A percentile compares a stretch with the other conserved stretches of the same genome.
Evolutionary conservation across 2,797 vertebrate genomes (phyloP).

Genomic region (Rhyacichthys aspro): DNA sequence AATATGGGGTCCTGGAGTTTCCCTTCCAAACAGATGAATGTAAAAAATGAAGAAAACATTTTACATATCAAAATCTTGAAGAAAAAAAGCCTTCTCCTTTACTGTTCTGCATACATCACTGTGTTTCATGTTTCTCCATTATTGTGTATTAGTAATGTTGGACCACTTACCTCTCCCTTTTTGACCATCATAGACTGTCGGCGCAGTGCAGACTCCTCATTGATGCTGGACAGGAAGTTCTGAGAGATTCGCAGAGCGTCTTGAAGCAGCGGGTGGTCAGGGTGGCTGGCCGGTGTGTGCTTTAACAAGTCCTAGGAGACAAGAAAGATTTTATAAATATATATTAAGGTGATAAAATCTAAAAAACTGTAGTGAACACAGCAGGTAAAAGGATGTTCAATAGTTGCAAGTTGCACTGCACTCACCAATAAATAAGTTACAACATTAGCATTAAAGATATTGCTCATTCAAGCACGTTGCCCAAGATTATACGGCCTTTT

Average conservation of each 20-base stretch:
- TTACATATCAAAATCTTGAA: background rate
- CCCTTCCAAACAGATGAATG: background rate
- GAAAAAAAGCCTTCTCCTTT: too few relatives aligned
- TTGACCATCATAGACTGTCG: constrained; percentile 95
- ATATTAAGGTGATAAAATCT: too few relatives aligned
- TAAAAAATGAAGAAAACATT: background rate
- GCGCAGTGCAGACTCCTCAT: constrained; percentile 94
- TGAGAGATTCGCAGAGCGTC: constrained; percentile 96
- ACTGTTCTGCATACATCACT: too few relatives aligned
- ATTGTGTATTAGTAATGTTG: background rate
- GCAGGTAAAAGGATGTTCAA: constrained; percentile 1
- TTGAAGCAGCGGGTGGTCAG: constrained; percentile 91
- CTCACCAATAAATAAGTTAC: constrained; percentile 3
- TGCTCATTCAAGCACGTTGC: background rate
- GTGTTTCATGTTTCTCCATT: too few relatives aligned
- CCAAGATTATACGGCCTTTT: background rate
- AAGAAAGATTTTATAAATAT: constrained; percentile 12
- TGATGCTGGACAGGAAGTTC: constrained; percentile 99
- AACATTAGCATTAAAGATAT: background rate
- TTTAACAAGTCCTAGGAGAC: constrained; percentile 90
- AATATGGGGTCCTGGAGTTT: background rate
- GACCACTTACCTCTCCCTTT: constrained; percentile 92
- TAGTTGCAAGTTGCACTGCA: background rate
- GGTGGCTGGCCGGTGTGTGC: constrained; percentile 93
- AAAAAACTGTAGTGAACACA: constrained; percentile 1